Percentiles rank a stretch among this genome's conserved stretches.
phyloP scores from a whole-genome alignment of 2,888 invertebrate genomes.

The Drosophila histrio region DNA sequence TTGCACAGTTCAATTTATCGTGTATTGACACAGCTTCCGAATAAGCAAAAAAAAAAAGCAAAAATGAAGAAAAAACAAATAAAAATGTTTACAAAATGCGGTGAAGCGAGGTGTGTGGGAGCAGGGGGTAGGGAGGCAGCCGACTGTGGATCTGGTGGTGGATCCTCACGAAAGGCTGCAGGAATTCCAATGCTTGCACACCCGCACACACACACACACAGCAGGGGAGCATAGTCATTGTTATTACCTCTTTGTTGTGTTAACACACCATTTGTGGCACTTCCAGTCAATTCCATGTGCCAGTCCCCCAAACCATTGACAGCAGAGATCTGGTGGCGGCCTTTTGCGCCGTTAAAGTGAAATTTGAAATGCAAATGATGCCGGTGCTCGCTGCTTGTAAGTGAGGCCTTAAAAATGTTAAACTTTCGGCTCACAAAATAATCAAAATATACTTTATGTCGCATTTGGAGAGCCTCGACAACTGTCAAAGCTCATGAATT shows the following conservation, averaged over 20 bases:
- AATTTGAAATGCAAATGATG: slow-evolving; percentile 75
- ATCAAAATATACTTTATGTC: slow-evolving; percentile 71
- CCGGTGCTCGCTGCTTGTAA: slow-evolving; percentile 5
- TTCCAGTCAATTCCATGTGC: slow-evolving; percentile 60
- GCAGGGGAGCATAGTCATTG: slow-evolving; percentile 57
- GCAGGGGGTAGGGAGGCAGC: neutral
- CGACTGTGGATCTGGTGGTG: slow-evolving; percentile 11
- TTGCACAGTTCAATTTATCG: slow-evolving; percentile 75
- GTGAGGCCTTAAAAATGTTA: slow-evolving; percentile 49
- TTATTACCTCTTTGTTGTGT: slow-evolving; percentile 79
- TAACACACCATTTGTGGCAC: slow-evolving; percentile 76
- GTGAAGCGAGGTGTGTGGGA: slow-evolving; percentile 16
- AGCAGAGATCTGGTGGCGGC: slow-evolving; percentile 30
- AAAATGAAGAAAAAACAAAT: slow-evolving; percentile 42
- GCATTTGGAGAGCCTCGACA: slow-evolving; percentile 35
- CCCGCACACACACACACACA: slow-evolving; percentile 11
- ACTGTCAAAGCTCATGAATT: slow-evolving; percentile 51
- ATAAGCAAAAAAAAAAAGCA: slow-evolving; percentile 25
- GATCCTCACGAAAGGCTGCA: slow-evolving; percentile 32
- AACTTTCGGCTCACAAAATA: slow-evolving; percentile 64
- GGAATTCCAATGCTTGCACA: slow-evolving; percentile 28
- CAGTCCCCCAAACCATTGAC: neutral
- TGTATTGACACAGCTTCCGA: slow-evolving; percentile 72
- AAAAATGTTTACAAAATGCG: slow-evolving; percentile 74
- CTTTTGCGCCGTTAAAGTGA: slow-evolving; percentile 44